A percentile compares a stretch with the other conserved stretches of the same genome.
Conservation (phyloP, 2,888 invertebrate species). For the Agonopterix alstromeriana region DNA sequence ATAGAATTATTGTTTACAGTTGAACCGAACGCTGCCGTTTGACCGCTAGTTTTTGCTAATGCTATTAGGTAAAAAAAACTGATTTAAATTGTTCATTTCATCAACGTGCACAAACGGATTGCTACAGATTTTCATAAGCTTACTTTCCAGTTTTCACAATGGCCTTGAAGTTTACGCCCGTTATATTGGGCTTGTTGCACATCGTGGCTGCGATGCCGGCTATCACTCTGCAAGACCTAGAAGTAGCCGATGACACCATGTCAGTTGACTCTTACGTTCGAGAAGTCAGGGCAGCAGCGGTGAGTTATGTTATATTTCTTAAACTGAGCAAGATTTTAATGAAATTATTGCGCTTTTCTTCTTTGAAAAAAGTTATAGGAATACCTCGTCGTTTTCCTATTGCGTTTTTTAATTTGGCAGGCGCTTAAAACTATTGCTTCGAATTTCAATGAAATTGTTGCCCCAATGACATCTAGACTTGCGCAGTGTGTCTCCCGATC, state of each 20-base stretch:
- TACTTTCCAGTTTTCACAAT: conserved; percentile 13
- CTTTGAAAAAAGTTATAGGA: too few species aligned
- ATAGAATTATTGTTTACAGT: conserved; percentile 40
- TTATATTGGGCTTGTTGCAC: conserved; percentile 43
- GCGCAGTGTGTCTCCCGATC: too few species aligned
- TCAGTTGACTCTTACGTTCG: conserved; percentile 76
- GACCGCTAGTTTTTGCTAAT: neutral
- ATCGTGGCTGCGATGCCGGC: conserved; percentile 36
- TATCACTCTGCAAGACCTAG: conserved; percentile 46
- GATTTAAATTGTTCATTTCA: neutral
- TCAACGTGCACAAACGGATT: too few species aligned
- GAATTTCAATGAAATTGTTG: too few species aligned
- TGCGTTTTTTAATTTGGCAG: too few species aligned
- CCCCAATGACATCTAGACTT: too few species aligned
- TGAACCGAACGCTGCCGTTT: conserved; percentile 25
- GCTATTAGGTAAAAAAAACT: neutral
- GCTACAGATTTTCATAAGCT: too few species aligned
- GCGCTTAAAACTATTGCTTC: too few species aligned
- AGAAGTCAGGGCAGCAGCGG: conserved; percentile 73
- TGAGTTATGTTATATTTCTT: conserved; percentile 25
- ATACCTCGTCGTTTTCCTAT: too few species aligned
- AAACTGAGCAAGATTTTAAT: too few species aligned
- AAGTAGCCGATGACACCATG: conserved; percentile 66
- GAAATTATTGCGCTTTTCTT: too few species aligned
- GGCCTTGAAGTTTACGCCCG: conserved; percentile 32